phyloP scores from a whole-genome alignment of 2,888 invertebrate genomes.

The Mellilla xanthometata region DNA sequence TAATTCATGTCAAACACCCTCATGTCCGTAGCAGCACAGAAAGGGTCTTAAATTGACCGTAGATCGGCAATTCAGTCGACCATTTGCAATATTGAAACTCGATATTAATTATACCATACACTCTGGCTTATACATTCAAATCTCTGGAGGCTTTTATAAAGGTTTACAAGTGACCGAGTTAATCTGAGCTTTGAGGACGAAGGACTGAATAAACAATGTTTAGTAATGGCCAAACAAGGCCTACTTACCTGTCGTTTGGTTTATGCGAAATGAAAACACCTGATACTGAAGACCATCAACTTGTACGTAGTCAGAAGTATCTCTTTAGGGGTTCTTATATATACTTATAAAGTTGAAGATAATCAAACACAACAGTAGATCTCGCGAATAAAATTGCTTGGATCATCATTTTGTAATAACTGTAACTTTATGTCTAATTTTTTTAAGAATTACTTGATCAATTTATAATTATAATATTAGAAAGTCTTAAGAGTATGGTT shows the following conservation, averaged over 20 bases:
- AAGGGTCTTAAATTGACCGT: constrained; percentile 66
- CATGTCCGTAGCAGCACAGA: constrained; percentile 53
- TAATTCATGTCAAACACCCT: constrained; percentile 65
- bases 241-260: constrained; percentile 46
- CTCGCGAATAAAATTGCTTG: too few species aligned
- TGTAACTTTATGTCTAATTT: too few species aligned
- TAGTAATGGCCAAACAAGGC: constrained; percentile 49
- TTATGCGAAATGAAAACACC: constrained; percentile 53
- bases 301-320: constrained; percentile 5
- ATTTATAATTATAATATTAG: too few species aligned
- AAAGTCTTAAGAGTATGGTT: too few species aligned
- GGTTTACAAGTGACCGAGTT: constrained; percentile 30
- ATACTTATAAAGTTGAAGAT: too few species aligned
- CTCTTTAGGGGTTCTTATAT: too few species aligned
- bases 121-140: constrained; percentile 25
- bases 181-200: constrained; percentile 35
- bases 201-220: constrained; percentile 53
- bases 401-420: too few species aligned
- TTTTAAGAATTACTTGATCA: too few species aligned
- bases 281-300: constrained; percentile 29
- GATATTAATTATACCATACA: constrained; percentile 48
- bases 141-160: constrained; percentile 27
- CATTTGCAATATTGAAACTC: constrained; percentile 51
- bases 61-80: constrained; percentile 55
- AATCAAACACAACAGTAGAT: too few species aligned